A percentile compares a stretch with the other conserved stretches of the same genome.
Evolutionary conservation across 2,888 invertebrate species (phyloP).

Genomic region (Halictus ligatus): DNA sequence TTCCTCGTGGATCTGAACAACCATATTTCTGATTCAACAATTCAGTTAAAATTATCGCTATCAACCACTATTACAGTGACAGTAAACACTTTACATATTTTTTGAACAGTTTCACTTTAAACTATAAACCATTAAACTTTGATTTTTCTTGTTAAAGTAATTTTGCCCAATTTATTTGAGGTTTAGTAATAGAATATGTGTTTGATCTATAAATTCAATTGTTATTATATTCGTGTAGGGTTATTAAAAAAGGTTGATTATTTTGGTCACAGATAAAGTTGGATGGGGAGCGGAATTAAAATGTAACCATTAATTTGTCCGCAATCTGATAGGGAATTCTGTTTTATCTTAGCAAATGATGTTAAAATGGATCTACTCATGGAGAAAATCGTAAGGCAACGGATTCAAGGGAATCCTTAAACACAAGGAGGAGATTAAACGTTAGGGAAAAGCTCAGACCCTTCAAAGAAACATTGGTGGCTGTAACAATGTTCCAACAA

Average conservation of each 20-base stretch:
- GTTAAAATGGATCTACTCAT: neutral
- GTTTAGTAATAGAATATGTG: neutral
- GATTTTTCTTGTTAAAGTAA: neutral
- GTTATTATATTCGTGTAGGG: too few relatives aligned
- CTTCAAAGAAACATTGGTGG: neutral
- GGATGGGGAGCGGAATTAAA: too few relatives aligned
- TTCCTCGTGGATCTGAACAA: neutral
- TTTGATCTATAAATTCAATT: neutral
- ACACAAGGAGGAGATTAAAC: neutral
- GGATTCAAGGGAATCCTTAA: neutral
- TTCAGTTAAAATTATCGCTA: neutral
- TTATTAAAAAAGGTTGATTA: neutral
- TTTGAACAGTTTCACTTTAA: too few relatives aligned
- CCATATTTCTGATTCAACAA: neutral
- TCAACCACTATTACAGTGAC: neutral
- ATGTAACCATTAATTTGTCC: neutral
- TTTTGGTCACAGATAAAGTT: neutral
- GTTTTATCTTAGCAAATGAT: neutral
- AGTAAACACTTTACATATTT: neutral
- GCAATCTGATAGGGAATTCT: neutral
- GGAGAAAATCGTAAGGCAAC: constrained; percentile 5
- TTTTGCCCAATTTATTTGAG: neutral
- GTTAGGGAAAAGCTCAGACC: neutral
- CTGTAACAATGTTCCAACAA: neutral
- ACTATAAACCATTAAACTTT: too few relatives aligned